Evolutionary conservation across 1,140 invertebrate genomes (phyloP).

Genomic region (Tetragnatha versicolor): DNA sequence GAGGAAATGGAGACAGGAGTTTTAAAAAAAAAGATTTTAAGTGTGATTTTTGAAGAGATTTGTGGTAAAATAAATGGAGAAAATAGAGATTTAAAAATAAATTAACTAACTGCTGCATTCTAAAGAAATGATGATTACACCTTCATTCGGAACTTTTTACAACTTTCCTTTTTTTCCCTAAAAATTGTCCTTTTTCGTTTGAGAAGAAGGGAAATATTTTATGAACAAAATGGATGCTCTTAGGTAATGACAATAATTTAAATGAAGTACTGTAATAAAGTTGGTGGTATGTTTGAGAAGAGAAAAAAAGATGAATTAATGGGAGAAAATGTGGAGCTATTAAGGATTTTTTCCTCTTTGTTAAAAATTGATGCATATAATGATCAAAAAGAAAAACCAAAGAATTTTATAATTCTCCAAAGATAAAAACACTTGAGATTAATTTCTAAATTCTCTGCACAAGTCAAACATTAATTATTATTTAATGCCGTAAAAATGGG

Average conservation of each 20-base stretch:
- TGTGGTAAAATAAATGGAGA: slow-evolving; percentile 20
- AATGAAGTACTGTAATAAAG: background rate
- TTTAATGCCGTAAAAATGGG: too few relatives aligned
- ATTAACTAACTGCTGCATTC: slow-evolving; percentile 39
- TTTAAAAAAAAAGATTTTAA: background rate
- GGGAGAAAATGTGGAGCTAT: too few relatives aligned
- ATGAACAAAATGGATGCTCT: background rate
- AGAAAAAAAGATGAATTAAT: too few relatives aligned
- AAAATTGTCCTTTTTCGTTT: background rate
- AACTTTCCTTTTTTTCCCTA: too few relatives aligned
- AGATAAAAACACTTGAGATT: too few relatives aligned
- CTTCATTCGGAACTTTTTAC: background rate
- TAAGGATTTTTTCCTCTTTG: too few relatives aligned
- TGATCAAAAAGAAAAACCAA: too few relatives aligned
- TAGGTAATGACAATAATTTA: background rate
- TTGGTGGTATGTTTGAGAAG: too few relatives aligned
- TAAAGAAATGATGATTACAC: slow-evolving; percentile 14
- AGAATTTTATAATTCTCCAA: too few relatives aligned
- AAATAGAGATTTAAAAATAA: slow-evolving; percentile 22
- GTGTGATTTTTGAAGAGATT: slow-evolving; percentile 24
- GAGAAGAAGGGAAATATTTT: background rate
- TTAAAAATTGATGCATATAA: too few relatives aligned
- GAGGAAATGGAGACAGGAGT: background rate
- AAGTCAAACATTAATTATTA: too few relatives aligned
- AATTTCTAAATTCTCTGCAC: too few relatives aligned